Conservation (phyloP, 2,888 invertebrate genomes). For the Pyrocoelia pectoralis region DNA sequence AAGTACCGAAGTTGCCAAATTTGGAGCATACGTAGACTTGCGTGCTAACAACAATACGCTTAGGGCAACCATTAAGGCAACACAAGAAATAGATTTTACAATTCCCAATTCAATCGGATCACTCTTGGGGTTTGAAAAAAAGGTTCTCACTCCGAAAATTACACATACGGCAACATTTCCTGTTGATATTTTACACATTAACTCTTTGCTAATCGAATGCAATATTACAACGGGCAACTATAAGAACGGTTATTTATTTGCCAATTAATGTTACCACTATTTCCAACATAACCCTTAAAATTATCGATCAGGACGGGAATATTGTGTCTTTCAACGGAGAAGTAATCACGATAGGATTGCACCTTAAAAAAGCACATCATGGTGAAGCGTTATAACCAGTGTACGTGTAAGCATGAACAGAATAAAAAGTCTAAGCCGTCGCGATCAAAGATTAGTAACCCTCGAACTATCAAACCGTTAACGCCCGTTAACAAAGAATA, state of each 20-base stretch:
- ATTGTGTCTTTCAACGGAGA: neutral
- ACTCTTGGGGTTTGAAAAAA: slow-evolving; percentile 43
- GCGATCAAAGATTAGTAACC: neutral
- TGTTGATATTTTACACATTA: slow-evolving; percentile 47
- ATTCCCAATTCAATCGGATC: slow-evolving; percentile 32
- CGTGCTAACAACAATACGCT: slow-evolving; percentile 48
- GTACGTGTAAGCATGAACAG: neutral
- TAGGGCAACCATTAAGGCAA: slow-evolving; percentile 39
- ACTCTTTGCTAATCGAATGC: slow-evolving; percentile 44
- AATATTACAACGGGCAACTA: slow-evolving; percentile 46
- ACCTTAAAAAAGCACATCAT: neutral
- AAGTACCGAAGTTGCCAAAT: neutral
- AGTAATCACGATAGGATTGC: neutral
- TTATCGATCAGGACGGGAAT: neutral
- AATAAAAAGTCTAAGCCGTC: neutral
- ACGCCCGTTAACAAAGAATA: slow-evolving; percentile 4
- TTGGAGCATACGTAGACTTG: slow-evolving; percentile 10
- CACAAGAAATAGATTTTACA: slow-evolving; percentile 31
- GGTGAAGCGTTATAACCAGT: neutral
- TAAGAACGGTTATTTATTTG: slow-evolving; percentile 36
- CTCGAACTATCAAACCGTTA: neutral
- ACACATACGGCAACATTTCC: slow-evolving; percentile 46
- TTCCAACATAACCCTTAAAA: neutral
- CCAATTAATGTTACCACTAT: neutral
- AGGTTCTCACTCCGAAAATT: slow-evolving; percentile 27